Evolutionary conservation across 2,113 vertebrate genomes (phyloP).

Genomic region (Tachuris rubrigastra): DNA sequence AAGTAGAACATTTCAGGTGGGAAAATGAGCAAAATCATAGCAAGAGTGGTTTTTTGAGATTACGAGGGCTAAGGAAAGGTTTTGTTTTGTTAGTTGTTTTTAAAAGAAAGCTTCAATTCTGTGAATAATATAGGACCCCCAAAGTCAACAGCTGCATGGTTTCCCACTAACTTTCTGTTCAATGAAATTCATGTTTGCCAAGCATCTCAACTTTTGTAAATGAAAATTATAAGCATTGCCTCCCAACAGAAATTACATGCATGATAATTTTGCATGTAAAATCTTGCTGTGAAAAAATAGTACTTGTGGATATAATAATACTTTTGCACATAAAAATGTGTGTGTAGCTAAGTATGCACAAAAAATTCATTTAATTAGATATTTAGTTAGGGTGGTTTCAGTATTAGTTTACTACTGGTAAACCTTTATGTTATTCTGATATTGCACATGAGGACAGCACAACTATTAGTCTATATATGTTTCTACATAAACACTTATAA

Average conservation of each 20-base stretch:
- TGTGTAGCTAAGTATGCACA: background rate
- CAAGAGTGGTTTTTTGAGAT: accelerated
- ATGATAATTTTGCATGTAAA: background rate
- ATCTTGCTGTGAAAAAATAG: background rate
- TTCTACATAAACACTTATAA: background rate
- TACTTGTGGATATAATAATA: background rate
- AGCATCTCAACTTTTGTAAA: background rate
- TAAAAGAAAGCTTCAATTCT: background rate
- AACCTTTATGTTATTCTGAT: background rate
- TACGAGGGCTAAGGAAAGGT: background rate
- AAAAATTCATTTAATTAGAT: background rate
- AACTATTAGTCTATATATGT: background rate
- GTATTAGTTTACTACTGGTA: background rate
- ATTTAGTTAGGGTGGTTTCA: background rate
- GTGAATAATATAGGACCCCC: background rate
- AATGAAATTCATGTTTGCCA: background rate
- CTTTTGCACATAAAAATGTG: background rate
- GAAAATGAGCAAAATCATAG: background rate
- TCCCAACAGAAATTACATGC: background rate
- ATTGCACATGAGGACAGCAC: background rate
- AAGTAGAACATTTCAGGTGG: background rate
- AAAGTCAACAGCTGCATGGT: background rate
- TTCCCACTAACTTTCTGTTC: background rate
- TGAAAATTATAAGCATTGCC: background rate
- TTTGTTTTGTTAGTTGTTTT: background rate